Evolutionary conservation across 2,113 vertebrate species (phyloP).

Genomic region (Semnornis frantzii): DNA sequence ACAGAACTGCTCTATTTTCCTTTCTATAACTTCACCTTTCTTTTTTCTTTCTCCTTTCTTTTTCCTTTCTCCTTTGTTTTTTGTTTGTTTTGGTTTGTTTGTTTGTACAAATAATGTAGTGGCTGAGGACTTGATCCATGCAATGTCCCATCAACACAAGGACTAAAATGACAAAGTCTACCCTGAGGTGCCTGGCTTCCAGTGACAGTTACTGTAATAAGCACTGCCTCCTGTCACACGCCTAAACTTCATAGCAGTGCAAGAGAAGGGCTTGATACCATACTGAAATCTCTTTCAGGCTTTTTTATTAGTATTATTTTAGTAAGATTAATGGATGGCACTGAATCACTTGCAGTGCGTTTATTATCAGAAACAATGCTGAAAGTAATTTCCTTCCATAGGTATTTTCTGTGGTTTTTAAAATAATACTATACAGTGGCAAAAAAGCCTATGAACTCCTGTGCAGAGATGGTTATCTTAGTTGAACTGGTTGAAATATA

Average conservation of each 20-base stretch:
- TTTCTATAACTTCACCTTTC: not conserved
- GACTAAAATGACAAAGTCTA: not conserved
- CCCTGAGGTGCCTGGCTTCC: not conserved
- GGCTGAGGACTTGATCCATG: not conserved
- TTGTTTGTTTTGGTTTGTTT: too few relatives aligned
- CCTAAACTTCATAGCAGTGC: not conserved
- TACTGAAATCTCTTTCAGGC: not conserved
- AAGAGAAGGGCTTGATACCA: not conserved
- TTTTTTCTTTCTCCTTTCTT: not conserved
- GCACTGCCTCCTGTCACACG: not conserved
- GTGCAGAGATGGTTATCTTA: conserved; percentile 40
- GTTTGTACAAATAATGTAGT: not conserved
- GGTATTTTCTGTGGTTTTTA: not conserved
- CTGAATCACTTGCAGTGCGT: not conserved
- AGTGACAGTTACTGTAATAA: not conserved
- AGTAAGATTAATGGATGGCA: not conserved
- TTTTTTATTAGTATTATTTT: not conserved
- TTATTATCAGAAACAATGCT: conserved; percentile 26
- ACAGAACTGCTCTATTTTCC: not conserved
- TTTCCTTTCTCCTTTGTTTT: not conserved
- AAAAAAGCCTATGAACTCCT: conserved; percentile 13
- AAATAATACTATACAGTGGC: not conserved
- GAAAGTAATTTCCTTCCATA: conserved; percentile 4
- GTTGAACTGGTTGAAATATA: conserved; percentile 45
- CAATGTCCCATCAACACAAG: not conserved